Evolutionary conservation across 1,140 invertebrate species (phyloP), one percentile per base, ranked within the genome.

Genomic region (Bombus turneri): DNA sequence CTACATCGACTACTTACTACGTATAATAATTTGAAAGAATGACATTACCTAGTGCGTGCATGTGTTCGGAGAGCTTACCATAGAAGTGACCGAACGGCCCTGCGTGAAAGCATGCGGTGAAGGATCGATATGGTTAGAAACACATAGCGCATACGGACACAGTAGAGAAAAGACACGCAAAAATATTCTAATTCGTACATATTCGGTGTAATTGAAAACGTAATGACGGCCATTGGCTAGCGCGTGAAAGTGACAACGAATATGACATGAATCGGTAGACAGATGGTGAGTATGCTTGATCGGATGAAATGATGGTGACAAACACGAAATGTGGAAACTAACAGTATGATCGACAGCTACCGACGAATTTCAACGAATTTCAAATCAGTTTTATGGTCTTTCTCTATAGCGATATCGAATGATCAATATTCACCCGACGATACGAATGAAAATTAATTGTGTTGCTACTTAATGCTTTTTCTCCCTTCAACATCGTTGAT

Each of bases 1-100:
- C 78, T 76, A 83, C 73, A 64, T 80, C 74, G 28, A 84, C 87
- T 86, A 89, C 88, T 90, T 89, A 87, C 81, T 89, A 87, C 81
- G 74, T 87, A 87, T 88, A 90, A 37, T 91, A 85, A 91, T 91
- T 86, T 92, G 85, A 90, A 92, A 94, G 91, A 94, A 92, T 93
- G 91, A 93, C 90, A 94, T 95, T 95, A 95, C 95, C 94, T 95
- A 95, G 93, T 93, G 94, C 94, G 92, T 94, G 92, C 94, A 94
- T 93, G 92, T 92, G 92, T 94, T 94, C 93, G 91, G 93, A 93
- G 93, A 95, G 94, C 96, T 96, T 96, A 96, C 95, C 96, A 93
- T 96, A 96, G 87, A 96, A 92, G 87, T 94, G 91, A 93, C 90
- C 88, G 87, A 95, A 92, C 92, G 93, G 90, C 93, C 94, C 94